These are phyloP conservation scores for Pan troglodytes DNA, from an alignment of 2,113 vertebrate species.

Conservation along the genomic window NHGRI_mPanTro3-v2.1_pri NC_072418.2:7464001-7464500, in stretches of 20 bases:
- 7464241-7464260: accelerated
- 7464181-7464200: neutral
- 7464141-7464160: neutral
- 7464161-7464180: neutral
- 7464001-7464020: neutral
- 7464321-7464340: neutral
- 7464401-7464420: neutral
- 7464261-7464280: neutral
- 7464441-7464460: neutral
- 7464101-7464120: too few species aligned
- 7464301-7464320: neutral
- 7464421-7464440: neutral
- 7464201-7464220: neutral
- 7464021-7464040: accelerated
- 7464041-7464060: neutral
- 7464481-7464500: neutral
- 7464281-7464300: neutral
- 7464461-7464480: neutral
- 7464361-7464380: neutral
- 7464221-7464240: accelerated
- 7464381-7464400: neutral
- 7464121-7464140: neutral
- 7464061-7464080: neutral
- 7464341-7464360: neutral
- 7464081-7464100: too few species aligned